Evolutionary conservation across 2,888 invertebrate species (phyloP), one percentile per base, ranked within the genome.

Genomic region (Chrysolina americana): DNA sequence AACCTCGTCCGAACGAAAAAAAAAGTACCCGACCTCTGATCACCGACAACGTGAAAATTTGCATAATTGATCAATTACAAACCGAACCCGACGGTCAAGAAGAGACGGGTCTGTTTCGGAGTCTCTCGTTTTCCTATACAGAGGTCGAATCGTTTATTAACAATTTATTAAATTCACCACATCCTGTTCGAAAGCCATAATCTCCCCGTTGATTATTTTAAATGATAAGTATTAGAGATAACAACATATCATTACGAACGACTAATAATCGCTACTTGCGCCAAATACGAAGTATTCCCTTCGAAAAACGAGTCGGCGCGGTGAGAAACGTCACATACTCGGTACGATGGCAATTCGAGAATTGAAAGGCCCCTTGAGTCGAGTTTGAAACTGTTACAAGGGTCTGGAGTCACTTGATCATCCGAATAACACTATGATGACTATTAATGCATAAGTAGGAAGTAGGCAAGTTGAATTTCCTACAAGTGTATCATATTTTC

Each of bases 101-200:
- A 21, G 19, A 59, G 59, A 36, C 8, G 23, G n/a, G 23, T 59
- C 59, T 13, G 50, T 44, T 44, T 48, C 10, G 66, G 21, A 41
- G 68, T 41, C 53, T 56, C 53, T 41, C 19, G 50, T 65, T 65
- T 68, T 68, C 53, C 41, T 68, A 59, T 59, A 59, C 70, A 69
- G 70, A 73, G 76, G 76, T 68, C 76, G 73, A 70, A 76, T 65
- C 73, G 65, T 76, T 76, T 76, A 76, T 76, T 70, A 70, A 41
- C 70, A 73, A 70, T 70, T 76, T 73, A 76, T 70, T 70, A 76
- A 76, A 76, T 66, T 71, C 64, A 48, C 76, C 73, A 70, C 76
- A 76, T 76, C 76, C 76, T 73, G 76, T 65, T 70, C 10, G 59
- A 65, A 41, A 19, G 62, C 70, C 36, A 62, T 66, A 65, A 71